These are phyloP conservation scores for Erebia ligea DNA, from an alignment of 2,888 invertebrate species.

Conservation along the genomic window DNA sequence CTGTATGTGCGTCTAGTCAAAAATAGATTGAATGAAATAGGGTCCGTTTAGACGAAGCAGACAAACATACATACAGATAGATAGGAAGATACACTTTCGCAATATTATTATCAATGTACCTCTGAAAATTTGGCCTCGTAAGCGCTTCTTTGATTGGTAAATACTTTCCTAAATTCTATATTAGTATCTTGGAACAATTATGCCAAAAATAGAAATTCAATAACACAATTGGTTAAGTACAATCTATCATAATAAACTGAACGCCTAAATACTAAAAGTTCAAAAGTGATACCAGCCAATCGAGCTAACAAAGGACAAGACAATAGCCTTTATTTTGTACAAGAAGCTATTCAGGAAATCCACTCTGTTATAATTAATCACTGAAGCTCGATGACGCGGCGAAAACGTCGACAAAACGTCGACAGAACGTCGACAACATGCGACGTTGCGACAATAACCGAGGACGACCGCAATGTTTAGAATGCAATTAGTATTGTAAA, in stretches of 20 bases:
- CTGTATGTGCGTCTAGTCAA: too few relatives aligned
- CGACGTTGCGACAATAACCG: conserved; percentile 21
- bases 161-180: too few relatives aligned
- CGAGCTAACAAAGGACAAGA: conserved; percentile 8
- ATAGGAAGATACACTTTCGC: too few relatives aligned
- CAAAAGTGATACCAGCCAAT: conserved; percentile 9
- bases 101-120: too few relatives aligned
- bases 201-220: not conserved
- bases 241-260: not conserved
- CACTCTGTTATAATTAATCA: conserved; percentile 32
- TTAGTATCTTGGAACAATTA: too few relatives aligned
- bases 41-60: too few relatives aligned
- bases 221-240: not conserved
- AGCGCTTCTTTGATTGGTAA: too few relatives aligned
- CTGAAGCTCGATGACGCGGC: conserved; percentile 25
- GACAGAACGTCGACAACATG: conserved; percentile 13
- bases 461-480: conserved; percentile 24
- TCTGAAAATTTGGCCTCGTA: too few relatives aligned
- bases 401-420: conserved; percentile 25
- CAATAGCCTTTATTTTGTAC: conserved; percentile 11
- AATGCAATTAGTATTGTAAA: conserved; percentile 29
- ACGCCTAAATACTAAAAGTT: conserved; percentile 6
- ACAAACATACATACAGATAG: too few relatives aligned
- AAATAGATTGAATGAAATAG: too few relatives aligned
- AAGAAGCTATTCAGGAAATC: conserved; percentile 22